Percentiles rank a stretch among this genome's conserved stretches.
phyloP scores from a whole-genome alignment of 2,888 invertebrate genomes.

The Kryphioiulus occultus region DNA sequence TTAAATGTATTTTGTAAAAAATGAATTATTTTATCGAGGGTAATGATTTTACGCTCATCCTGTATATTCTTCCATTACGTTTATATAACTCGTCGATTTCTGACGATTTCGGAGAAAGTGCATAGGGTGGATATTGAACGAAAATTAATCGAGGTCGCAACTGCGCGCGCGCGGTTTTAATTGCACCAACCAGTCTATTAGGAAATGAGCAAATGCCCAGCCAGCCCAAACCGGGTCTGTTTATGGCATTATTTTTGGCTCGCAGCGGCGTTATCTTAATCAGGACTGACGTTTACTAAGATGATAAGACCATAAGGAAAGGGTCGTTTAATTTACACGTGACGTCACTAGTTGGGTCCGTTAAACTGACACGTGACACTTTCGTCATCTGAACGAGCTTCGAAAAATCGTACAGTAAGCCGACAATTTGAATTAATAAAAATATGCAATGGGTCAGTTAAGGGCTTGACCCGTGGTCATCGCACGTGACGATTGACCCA shows the following conservation, averaged over 20 bases:
- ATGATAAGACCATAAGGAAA: conserved; percentile 23
- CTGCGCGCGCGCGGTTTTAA: not conserved
- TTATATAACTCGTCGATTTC: not conserved
- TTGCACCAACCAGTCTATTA: not conserved
- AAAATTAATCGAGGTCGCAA: not conserved
- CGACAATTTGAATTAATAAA: not conserved
- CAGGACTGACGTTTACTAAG: not conserved
- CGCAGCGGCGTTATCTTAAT: not conserved
- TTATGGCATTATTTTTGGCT: not conserved
- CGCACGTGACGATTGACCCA: not conserved
- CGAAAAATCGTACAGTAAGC: not conserved
- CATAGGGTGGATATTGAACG: not conserved
- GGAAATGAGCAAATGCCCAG: conserved; percentile 23
- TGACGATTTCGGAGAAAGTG: not conserved
- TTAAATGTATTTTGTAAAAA: too few species aligned
- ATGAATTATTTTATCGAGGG: too few species aligned
- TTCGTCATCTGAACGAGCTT: not conserved
- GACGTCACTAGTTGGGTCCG: not conserved
- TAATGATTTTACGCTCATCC: too few species aligned
- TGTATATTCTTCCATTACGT: too few species aligned
- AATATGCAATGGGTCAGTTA: not conserved
- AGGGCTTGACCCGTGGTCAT: not conserved
- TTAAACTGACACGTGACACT: not conserved
- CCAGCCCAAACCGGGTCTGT: not conserved
- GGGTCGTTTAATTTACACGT: not conserved